Evolutionary conservation across 2,113 vertebrate genomes (phyloP), one percentile per base, ranked within the genome.

Genomic region (Oophaga pumilio): DNA sequence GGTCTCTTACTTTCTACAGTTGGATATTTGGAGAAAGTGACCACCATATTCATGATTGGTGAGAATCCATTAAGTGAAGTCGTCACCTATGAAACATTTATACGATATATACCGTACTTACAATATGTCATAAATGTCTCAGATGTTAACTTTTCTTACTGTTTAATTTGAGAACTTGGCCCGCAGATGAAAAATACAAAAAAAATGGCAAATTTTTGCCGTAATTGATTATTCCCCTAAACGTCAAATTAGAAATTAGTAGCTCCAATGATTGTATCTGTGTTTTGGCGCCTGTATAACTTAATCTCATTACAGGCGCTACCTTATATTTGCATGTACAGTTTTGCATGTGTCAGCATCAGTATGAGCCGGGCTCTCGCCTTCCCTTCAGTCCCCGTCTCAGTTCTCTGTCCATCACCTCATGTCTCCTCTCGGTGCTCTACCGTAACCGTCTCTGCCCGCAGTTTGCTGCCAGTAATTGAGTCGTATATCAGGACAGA

Each of bases 401-500:
- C 64, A 18, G 49, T 74, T 87, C 86, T 76, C 79, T 76, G 86
- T 76, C 86, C 86, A 83, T 87, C 86, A 87, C 69, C 86, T 80
- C 53, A 33, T 28, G 64, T 82, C 86, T 83, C 43, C 28, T 76
- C 68, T 60, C 64, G 64, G 78, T 22, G 78, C 57, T 82, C 66
- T n/a, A 6, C 56, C 79, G 79, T 76, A 83, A 83, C 86, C 66
- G 80, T 76, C 86, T 87, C 57, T 82, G 86, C 79, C 86, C 79
- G 86, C 79, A 87, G 86, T 87, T 87, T 87, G 69, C 86, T 59
- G 79, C 79, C 79, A 81, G 86, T 93, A 93, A 93, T 93, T 93
- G 93, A 93, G 93, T 93, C 91, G 91, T 93, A 91, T 92, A 93
- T 93, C 92, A 93, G 91, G 92, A 91, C 84, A 91, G 91, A 92